These are phyloP conservation scores for Caenorhabditis imperialis DNA, from an alignment of 2,888 invertebrate species.

Conservation along the genomic window DNA sequence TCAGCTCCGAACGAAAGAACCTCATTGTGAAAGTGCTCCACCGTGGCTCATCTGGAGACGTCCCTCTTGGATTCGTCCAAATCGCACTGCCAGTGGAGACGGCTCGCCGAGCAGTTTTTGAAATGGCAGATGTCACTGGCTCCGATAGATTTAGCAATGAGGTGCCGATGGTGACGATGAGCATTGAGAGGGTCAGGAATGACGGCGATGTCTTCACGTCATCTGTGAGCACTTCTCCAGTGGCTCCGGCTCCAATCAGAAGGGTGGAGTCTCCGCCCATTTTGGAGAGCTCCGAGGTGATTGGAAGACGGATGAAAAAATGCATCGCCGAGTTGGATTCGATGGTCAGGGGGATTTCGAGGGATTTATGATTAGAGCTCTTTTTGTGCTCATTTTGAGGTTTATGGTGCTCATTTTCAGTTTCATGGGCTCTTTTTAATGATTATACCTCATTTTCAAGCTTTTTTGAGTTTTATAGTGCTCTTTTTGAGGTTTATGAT, in stretches of 20 bases:
- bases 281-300: slow-evolving; percentile 38
- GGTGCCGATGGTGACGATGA: slow-evolving; percentile 49
- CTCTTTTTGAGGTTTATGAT: too few species aligned
- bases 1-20: slow-evolving; percentile 61
- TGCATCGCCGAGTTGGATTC: slow-evolving; percentile 34
- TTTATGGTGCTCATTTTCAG: too few species aligned
- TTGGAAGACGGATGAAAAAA: slow-evolving; percentile 25
- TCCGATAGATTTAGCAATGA: slow-evolving; percentile 22
- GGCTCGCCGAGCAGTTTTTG: slow-evolving; percentile 30
- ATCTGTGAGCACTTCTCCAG: slow-evolving; percentile 9
- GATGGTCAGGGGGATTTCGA: slow-evolving; percentile 23
- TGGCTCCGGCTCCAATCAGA: not conserved
- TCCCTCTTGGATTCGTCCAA: slow-evolving; percentile 53
- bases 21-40: slow-evolving; percentile 61
- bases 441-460: too few species aligned
- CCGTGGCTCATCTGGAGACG: slow-evolving; percentile 33
- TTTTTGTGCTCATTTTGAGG: too few species aligned
- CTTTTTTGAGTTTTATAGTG: too few species aligned
- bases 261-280: slow-evolving; percentile 27
- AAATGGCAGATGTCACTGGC: slow-evolving; percentile 53
- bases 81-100: slow-evolving; percentile 45
- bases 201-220: slow-evolving; percentile 14
- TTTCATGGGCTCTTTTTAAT: too few species aligned
- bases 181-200: slow-evolving; percentile 15
- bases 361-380: too few species aligned